Evolutionary conservation across 2,888 invertebrate genomes (phyloP), one percentile per base, ranked within the genome.

Genomic region (Catocala fraxini): DNA sequence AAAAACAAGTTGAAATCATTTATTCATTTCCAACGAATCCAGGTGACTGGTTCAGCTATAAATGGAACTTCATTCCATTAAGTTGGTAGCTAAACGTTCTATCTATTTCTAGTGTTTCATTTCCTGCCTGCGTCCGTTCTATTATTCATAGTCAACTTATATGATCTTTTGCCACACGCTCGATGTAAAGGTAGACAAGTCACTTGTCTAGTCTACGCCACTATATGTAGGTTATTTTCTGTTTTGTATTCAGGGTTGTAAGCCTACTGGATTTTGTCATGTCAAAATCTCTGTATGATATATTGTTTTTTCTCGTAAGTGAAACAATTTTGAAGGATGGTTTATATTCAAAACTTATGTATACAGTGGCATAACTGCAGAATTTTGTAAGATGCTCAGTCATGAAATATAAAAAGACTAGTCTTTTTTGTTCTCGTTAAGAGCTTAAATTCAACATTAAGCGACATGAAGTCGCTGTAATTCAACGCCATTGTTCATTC

Each of bases 121-220:
- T 84, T 84, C 75, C 80, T 67, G 69, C 70, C 68, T 65, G 49
- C 71, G 67, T 68, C 55, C 56, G 64, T 62, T 83, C 76, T 81
- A 85, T 87, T 84, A 86, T 87, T 84, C 86, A 83, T 75, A 68
- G 71, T 70, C 79, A 68, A 67, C 72, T 78, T 74, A 76, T 72
- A 75, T 75, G 74, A 72, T 75, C 76, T 79, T 75, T 68, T 74
- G 67, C 64, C 51, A 64, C 33, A 58, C 59, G 62, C 55, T 56
- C 39, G 11, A 15, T 42, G 53, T 15, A 55, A 45, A 34, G 7
- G 46, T 46, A 42, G 45, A 43, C 45, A 45, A 51, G 49, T 48
- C 34, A 53, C 46, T 35, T 51, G 52, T 42, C 35, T 43, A 34
- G 33, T 39, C 9, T 39, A 39, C 35, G 35, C 35, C 35, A 9